phyloP scores from a whole-genome alignment of 2,113 vertebrate genomes.

The Nesoenas mayeri region DNA sequence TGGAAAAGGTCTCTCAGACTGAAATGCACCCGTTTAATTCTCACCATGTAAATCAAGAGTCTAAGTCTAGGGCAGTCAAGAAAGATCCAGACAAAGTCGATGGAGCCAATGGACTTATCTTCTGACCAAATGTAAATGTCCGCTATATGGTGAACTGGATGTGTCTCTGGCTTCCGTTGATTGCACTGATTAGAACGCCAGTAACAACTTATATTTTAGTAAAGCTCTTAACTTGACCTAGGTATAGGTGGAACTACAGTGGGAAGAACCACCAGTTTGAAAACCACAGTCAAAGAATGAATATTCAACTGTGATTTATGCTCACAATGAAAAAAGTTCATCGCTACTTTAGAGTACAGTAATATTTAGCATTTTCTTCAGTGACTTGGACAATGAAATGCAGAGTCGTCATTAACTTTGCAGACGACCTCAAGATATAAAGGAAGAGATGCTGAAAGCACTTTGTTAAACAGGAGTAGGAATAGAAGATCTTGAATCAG shows the following conservation, averaged over 20 bases:
- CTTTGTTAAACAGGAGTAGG: neutral
- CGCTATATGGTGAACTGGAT: neutral
- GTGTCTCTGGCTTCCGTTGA: neutral
- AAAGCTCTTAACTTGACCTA: neutral
- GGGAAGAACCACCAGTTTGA: neutral
- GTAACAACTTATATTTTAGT: neutral
- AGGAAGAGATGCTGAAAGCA: neutral
- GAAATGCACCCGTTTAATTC: neutral
- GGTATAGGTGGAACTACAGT: neutral
- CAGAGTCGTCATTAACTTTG: neutral
- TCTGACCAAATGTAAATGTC: neutral
- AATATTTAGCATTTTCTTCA: neutral
- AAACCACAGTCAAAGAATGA: neutral
- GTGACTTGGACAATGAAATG: neutral
- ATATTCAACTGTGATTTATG: neutral
- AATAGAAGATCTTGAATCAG: neutral
- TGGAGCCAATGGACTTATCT: fast-evolving
- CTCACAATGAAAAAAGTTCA: neutral
- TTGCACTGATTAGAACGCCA: neutral
- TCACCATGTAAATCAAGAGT: neutral
- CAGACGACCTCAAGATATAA: neutral
- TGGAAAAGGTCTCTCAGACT: neutral
- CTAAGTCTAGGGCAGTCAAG: neutral
- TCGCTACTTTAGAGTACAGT: neutral
- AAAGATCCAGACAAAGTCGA: neutral